phyloP scores from a whole-genome alignment of 1,140 invertebrate genomes.

The Odontomachus brunneus region DNA sequence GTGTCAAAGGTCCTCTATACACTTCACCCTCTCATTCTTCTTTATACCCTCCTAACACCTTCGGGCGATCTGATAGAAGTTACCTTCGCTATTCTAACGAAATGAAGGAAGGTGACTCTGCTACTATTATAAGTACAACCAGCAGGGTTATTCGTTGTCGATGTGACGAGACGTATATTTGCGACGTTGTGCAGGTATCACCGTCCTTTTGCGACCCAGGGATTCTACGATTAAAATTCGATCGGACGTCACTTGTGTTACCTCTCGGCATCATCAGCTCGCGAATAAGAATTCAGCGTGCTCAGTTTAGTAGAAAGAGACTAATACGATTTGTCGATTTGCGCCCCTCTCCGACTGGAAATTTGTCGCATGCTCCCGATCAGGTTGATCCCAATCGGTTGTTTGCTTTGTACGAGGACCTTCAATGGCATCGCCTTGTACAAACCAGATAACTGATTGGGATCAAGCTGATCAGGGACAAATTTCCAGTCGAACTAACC shows the following conservation, averaged over 20 bases:
- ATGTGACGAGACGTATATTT: not conserved
- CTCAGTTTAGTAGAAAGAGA: not conserved
- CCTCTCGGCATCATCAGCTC: not conserved
- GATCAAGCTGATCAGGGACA: too few relatives aligned
- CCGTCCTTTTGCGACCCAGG: not conserved
- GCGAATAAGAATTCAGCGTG: not conserved
- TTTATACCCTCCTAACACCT: conserved; percentile 20
- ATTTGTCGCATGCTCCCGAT: too few relatives aligned
- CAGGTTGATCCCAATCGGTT: too few relatives aligned
- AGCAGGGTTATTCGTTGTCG: not conserved
- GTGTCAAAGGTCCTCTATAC: conserved; percentile 66
- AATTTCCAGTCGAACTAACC: too few relatives aligned
- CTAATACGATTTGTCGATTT: not conserved
- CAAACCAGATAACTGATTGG: too few relatives aligned
- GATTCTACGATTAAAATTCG: too few relatives aligned
- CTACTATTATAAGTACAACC: not conserved
- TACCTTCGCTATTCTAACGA: not conserved
- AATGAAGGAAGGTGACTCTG: not conserved
- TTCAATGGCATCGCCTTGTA: too few relatives aligned
- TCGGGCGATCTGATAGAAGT: conserved; percentile 1
- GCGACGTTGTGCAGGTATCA: not conserved
- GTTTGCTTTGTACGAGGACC: too few relatives aligned
- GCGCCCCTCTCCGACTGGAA: too few relatives aligned
- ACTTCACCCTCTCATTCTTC: conserved; percentile 45
- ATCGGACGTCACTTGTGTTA: too few relatives aligned